Conservation (phyloP, 2,113 vertebrate species). For the Pseudopodoces humilis region DNA sequence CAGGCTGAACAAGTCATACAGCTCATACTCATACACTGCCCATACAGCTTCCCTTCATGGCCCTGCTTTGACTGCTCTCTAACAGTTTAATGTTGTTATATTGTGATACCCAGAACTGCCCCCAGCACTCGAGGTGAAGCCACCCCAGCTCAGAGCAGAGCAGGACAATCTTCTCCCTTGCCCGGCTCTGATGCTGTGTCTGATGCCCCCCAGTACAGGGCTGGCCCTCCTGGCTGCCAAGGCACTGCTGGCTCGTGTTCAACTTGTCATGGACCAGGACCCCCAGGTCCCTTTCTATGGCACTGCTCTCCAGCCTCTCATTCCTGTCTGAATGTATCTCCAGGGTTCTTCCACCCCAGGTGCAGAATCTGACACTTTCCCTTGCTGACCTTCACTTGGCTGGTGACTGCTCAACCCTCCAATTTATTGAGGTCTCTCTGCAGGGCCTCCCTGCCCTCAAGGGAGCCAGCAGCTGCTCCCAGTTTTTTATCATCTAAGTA, state of each 20-base stretch:
- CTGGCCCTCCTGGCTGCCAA: background rate
- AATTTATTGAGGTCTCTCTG: background rate
- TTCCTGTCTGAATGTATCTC: fast-evolving
- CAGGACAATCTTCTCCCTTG: background rate
- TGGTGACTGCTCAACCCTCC: background rate
- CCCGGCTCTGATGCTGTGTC: fast-evolving
- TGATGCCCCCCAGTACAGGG: fast-evolving
- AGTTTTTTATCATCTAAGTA: background rate
- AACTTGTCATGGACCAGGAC: fast-evolving
- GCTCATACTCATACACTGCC: background rate
- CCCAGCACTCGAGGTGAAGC: background rate
- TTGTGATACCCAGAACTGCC: fast-evolving
- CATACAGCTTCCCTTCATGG: background rate
- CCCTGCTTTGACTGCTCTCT: background rate
- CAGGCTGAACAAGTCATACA: background rate
- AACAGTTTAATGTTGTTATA: background rate
- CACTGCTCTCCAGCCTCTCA: background rate
- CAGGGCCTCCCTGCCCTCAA: background rate
- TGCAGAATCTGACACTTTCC: background rate
- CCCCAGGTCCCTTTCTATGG: fast-evolving
- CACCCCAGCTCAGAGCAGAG: fast-evolving
- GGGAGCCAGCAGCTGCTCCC: background rate
- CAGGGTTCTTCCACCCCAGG: background rate
- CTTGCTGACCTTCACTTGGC: background rate
- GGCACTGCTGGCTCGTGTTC: background rate